Percentiles rank a stretch among this genome's conserved stretches.
Evolutionary conservation across 2,888 invertebrate species (phyloP).

Genomic region (Dasysyrphus albostriatus): DNA sequence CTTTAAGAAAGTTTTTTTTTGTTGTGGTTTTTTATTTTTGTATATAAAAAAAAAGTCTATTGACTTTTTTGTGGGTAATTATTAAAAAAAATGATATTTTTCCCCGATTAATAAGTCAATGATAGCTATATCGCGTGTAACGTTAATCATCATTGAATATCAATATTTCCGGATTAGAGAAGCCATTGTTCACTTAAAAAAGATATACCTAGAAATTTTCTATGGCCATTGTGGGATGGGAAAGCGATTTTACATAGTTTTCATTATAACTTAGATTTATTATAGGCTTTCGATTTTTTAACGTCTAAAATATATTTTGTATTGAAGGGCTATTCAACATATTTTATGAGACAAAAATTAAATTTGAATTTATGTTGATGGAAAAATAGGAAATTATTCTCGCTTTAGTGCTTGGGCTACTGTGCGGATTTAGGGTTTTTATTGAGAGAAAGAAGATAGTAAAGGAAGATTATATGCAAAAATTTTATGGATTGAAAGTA

Average conservation of each 20-base stretch:
- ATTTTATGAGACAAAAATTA: neutral
- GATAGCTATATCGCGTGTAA: neutral
- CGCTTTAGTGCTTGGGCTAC: neutral
- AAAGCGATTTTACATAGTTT: slow-evolving; percentile 26
- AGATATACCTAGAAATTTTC: neutral
- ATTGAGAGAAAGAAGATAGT: neutral
- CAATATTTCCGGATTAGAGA: slow-evolving; percentile 33
- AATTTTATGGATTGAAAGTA: neutral
- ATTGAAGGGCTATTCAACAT: neutral
- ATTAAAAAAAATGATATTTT: neutral
- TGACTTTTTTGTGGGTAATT: neutral
- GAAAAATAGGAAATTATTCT: slow-evolving; percentile 3
- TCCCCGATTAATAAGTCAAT: neutral
- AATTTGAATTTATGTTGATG: neutral
- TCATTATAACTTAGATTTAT: slow-evolving; percentile 7
- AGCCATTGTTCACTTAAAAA: slow-evolving; percentile 20
- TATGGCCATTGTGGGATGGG: neutral
- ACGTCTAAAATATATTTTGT: neutral
- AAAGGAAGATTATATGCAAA: neutral
- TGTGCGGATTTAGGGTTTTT: neutral
- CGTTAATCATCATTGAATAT: neutral
- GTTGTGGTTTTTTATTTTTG: neutral
- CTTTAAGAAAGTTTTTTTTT: slow-evolving; percentile 18
- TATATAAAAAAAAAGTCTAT: neutral
- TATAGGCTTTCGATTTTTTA: slow-evolving; percentile 14